phyloP scores from a whole-genome alignment of 2,888 invertebrate species.

The Drosophila nr. fundita region DNA sequence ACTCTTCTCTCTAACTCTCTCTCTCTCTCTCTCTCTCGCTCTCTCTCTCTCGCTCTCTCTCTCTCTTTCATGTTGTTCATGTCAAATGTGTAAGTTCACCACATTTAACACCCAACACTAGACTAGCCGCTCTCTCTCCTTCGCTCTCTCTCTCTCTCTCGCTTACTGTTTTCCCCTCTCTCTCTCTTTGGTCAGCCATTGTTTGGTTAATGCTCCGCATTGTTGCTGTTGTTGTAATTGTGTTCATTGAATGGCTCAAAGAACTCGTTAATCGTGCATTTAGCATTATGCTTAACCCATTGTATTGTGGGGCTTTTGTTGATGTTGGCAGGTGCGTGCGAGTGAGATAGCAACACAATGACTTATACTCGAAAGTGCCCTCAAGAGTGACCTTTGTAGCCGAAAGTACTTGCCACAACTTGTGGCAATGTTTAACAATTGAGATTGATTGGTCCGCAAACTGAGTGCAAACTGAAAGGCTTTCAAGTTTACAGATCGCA shows the following conservation, averaged over 20 bases:
- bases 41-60: conserved; percentile 4
- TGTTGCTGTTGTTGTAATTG: conserved; percentile 19
- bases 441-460: conserved; percentile 32
- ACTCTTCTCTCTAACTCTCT: conserved; percentile 4
- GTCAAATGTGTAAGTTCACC: conserved; percentile 58
- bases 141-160: background rate
- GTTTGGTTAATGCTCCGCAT: conserved; percentile 18
- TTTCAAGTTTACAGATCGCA: conserved; percentile 17
- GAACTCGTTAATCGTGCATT: conserved; percentile 65
- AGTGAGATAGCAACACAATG: conserved; percentile 25
- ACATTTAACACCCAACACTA: conserved; percentile 24
- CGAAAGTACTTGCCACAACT: conserved; percentile 1
- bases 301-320: conserved; percentile 19
- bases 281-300: conserved; percentile 46
- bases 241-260: conserved; percentile 30
- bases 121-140: background rate
- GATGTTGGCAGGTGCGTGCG: conserved; percentile 12
- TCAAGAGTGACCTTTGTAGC: conserved; percentile 6
- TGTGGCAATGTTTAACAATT: conserved; percentile 21
- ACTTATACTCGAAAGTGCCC: conserved; percentile 23
- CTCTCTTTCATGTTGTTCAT: conserved; percentile 53
- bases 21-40: conserved; percentile 1
- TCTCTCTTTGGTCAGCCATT: conserved; percentile 26
- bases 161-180: background rate
- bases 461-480: conserved; percentile 11